Evolutionary conservation across 2,888 invertebrate species (phyloP), one percentile per base, ranked within the genome.

Genomic region (Eumacrocentrus americanus): DNA sequence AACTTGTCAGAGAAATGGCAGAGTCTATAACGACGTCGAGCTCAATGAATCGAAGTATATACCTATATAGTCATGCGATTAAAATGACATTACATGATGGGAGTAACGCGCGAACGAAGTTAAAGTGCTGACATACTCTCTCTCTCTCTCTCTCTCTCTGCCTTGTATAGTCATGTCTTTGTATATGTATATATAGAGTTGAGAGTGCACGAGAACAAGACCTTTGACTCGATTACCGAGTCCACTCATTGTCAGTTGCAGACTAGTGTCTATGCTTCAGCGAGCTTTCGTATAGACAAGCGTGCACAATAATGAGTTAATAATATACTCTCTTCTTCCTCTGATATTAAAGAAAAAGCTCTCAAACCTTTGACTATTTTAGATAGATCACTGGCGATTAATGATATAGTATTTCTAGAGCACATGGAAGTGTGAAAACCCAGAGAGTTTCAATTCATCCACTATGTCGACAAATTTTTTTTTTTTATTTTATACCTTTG

Each of bases 1-100:
- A n/a, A n/a, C n/a, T n/a, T n/a, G n/a, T n/a, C n/a, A n/a, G n/a
- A n/a, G n/a, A n/a, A n/a, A n/a, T n/a, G n/a, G n/a, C 29, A 29
- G 29, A 52, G 35, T 20, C 11, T 23, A 52, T 20, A n/a, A n/a
- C n/a, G n/a, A n/a, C n/a, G n/a, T n/a, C 46, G 47, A 40, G 22
- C 29, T 40, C 18, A 52, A 59, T 46, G 59, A 52, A 6, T 52
- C 52, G 47, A 53, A 46, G 38, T 12, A 37, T 16, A 9, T 29
- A 6, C 9, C 29, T 29, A 29, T 29, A 29, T 9, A 14, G 29
- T 62, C 51, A 60, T 61, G 57, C 59, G 58, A 66, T 67, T 67
- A 66, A 66, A 65, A 66, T 64, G 48, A 47, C 51, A 61, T 67
- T 66, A 63, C 42, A 51, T 46, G 40, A n/a, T n/a, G 60, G 51